Evolutionary conservation across 64 coral and sea anemone genomes (phyloP).

Genomic region (Dendronephthya gigantea): DNA sequence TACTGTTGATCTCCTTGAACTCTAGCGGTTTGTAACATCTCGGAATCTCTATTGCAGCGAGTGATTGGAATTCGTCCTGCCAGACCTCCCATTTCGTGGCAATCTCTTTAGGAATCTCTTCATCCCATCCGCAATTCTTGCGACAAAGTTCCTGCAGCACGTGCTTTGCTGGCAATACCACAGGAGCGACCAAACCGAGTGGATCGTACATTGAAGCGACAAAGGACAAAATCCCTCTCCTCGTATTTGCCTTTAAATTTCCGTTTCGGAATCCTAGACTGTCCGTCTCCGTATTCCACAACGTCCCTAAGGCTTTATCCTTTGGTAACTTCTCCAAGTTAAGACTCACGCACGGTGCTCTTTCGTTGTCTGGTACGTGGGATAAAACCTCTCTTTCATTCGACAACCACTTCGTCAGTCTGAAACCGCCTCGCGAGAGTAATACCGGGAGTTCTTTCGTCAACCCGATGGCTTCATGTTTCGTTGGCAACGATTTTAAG

Average conservation of each 20-base stretch:
- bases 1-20: background rate
- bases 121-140: background rate
- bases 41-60: background rate
- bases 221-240: slow-evolving; percentile 15
- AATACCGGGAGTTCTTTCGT: background rate
- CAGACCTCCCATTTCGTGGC: background rate
- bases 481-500: background rate
- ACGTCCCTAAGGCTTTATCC: background rate
- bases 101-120: background rate
- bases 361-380: background rate
- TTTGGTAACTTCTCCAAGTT: background rate
- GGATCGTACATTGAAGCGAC: background rate
- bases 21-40: background rate
- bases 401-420: background rate
- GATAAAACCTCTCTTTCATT: background rate
- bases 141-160: slow-evolving; percentile 10
- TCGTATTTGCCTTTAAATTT: background rate
- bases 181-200: background rate
- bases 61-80: background rate
- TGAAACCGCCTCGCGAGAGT: background rate
- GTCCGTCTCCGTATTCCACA: no score
- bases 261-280: slow-evolving; percentile 11
- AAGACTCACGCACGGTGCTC: background rate
- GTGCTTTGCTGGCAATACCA: background rate
- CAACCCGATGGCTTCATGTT: background rate